Conservation (phyloP, 2,888 invertebrate species). For the Machimus rusticus region DNA sequence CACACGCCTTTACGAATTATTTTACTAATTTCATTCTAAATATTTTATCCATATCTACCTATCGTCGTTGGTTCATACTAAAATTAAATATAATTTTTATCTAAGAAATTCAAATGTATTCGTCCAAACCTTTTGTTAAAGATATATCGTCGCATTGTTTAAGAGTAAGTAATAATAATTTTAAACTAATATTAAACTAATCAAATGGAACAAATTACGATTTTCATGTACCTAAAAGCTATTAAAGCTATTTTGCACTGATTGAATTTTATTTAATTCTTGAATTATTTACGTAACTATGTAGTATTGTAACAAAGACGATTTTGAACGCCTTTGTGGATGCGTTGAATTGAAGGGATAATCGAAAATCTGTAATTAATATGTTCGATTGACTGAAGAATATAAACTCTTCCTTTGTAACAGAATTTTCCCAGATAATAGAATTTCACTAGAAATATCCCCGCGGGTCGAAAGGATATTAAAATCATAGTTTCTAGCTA, state of each 20-base stretch:
- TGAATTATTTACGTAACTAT: neutral
- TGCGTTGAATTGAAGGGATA: neutral
- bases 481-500: neutral
- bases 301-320: neutral
- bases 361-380: neutral
- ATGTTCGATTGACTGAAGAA: neutral
- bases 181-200: too few relatives aligned
- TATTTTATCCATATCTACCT: too few relatives aligned
- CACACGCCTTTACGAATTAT: too few relatives aligned
- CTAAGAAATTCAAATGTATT: too few relatives aligned
- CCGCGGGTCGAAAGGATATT: neutral
- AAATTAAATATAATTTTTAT: too few relatives aligned
- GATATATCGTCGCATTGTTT: too few relatives aligned
- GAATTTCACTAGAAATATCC: neutral
- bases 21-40: too few relatives aligned
- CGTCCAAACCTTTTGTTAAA: too few relatives aligned
- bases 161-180: too few relatives aligned
- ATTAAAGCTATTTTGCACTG: neutral
- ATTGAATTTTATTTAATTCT: neutral
- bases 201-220: too few relatives aligned
- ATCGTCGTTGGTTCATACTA: too few relatives aligned
- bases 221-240: neutral
- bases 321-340: neutral
- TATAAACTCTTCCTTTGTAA: neutral
- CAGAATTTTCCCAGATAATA: neutral